Percentiles rank a stretch among this genome's conserved stretches.
These are phyloP conservation scores for Chelon auratus DNA, from an alignment of 2,797 vertebrate genomes.

Conservation along the genomic window DNA sequence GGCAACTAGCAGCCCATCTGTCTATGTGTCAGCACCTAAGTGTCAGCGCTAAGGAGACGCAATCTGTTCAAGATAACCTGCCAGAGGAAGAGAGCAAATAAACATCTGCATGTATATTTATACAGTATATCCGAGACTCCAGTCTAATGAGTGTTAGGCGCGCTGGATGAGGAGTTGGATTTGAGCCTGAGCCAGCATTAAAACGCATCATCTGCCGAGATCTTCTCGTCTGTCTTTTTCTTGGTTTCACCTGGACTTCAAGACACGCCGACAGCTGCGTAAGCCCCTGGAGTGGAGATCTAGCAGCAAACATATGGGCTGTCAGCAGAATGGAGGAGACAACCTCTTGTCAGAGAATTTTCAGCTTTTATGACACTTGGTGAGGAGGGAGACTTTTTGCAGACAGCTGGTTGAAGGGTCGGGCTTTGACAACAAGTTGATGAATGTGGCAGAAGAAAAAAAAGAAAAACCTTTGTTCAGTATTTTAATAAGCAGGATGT, in stretches of 20 bases:
- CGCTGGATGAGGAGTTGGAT: slow-evolving; percentile 68
- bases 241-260: slow-evolving; percentile 68
- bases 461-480: slow-evolving; percentile 9
- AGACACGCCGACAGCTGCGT: slow-evolving; percentile 87
- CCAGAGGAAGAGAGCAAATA: slow-evolving; percentile 72
- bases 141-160: slow-evolving; percentile 68
- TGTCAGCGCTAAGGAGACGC: slow-evolving; percentile 74
- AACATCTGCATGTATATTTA: slow-evolving; percentile 83
- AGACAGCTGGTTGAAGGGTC: slow-evolving; percentile 34
- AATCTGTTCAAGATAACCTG: slow-evolving; percentile 73
- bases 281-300: slow-evolving; percentile 74
- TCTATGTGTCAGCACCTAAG: slow-evolving; percentile 77
- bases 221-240: slow-evolving; percentile 58
- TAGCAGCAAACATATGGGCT: slow-evolving; percentile 84
- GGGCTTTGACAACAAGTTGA: slow-evolving; percentile 21
- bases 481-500: background rate
- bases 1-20: slow-evolving; percentile 77
- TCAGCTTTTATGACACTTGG: slow-evolving; percentile 55
- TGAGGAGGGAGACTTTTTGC: slow-evolving; percentile 27
- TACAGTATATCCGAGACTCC: slow-evolving; percentile 56
- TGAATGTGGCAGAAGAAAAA: background rate
- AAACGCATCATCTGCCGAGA: slow-evolving; percentile 84
- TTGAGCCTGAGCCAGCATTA: slow-evolving; percentile 78
- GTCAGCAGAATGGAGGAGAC: slow-evolving; percentile 64
- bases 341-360: slow-evolving; percentile 54